Evolutionary conservation across 2,888 invertebrate genomes (phyloP), one percentile per base, ranked within the genome.

Genomic region (Paralinhomoeus sp.): DNA sequence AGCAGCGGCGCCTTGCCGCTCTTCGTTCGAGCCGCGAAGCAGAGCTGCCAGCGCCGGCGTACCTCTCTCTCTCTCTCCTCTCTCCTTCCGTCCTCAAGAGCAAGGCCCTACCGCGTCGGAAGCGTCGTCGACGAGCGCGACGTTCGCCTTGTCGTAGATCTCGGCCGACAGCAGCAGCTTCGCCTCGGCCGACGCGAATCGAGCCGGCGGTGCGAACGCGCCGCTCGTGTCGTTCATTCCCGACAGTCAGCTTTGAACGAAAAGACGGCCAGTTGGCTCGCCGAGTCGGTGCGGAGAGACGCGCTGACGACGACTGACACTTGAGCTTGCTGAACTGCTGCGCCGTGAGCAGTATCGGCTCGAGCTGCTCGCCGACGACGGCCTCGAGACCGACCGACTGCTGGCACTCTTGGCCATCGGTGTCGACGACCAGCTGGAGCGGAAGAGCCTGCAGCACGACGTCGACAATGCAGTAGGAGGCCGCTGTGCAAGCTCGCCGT

Each of bases 201-300:
- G 3, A 18, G 3, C 23, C 13, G 15, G n/a, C 37, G 43, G 20
- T 5, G n/a, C n/a, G 13, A 48, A 17, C 37, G 23, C 34, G 23
- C 41, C 46, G 22, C 38, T 41, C 21, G 48, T 46, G 35, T 46
- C 48, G 37, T 48, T 48, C 48, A 48, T 37, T 2, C 48, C 48
- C 24, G 33, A 23, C 31, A 48, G 37, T 20, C 36, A n/a, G 39
- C 18, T 9, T 46, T 48, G 45, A n/a, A n/a, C n/a, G n/a, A n/a
- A n/a, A n/a, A n/a, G n/a, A n/a, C n/a, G n/a, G n/a, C n/a, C n/a
- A n/a, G n/a, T n/a, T n/a, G n/a, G n/a, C n/a, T n/a, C n/a, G n/a
- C n/a, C n/a, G n/a, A n/a, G n/a, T n/a, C n/a, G n/a, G n/a, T n/a
- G n/a, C n/a, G n/a, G n/a, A n/a, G n/a, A n/a, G n/a, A n/a, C n/a